A percentile compares a stretch with the other conserved stretches of the same genome.
These are phyloP conservation scores for Sander vitreus DNA, from an alignment of 2,113 vertebrate genomes.

Conservation along the genomic window DNA sequence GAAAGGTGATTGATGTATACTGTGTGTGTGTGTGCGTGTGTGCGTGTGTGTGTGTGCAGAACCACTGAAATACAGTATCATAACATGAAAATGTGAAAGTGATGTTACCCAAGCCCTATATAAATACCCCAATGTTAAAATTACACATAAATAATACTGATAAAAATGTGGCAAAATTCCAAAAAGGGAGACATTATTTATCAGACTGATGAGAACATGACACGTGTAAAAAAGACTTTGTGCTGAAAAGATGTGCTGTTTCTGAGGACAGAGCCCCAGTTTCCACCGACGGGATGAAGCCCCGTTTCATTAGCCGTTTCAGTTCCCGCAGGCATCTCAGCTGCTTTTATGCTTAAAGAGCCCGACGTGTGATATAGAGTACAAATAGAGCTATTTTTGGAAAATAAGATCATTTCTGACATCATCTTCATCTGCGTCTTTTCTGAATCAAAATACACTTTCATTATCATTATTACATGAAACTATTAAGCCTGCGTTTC, in stretches of 20 bases:
- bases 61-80: conserved; percentile 59
- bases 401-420: not conserved
- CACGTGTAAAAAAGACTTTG: conserved; percentile 68
- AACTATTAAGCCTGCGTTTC: not conserved
- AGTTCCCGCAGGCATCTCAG: not conserved
- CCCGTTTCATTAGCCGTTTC: conserved; percentile 48
- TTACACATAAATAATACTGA: conserved; percentile 64
- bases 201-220: conserved; percentile 57
- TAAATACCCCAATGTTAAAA: conserved; percentile 58
- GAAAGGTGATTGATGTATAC: conserved; percentile 13
- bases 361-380: not conserved
- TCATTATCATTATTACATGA: not conserved
- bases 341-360: not conserved
- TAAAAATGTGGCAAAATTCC: conserved; percentile 66
- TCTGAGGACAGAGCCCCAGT: conserved; percentile 63
- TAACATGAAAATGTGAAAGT: conserved; percentile 62
- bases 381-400: not conserved
- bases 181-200: conserved; percentile 55
- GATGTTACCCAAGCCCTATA: conserved; percentile 23
- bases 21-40: conserved; percentile 35
- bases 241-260: conserved; percentile 78
- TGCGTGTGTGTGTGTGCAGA: conserved; percentile 47
- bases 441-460: conserved; percentile 4
- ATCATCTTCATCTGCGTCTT: conserved; percentile 14
- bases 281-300: conserved; percentile 61